Base-by-base conservation (phyloP, 2,113 vertebrate genomes). In the Percopsis transmontana region DNA sequence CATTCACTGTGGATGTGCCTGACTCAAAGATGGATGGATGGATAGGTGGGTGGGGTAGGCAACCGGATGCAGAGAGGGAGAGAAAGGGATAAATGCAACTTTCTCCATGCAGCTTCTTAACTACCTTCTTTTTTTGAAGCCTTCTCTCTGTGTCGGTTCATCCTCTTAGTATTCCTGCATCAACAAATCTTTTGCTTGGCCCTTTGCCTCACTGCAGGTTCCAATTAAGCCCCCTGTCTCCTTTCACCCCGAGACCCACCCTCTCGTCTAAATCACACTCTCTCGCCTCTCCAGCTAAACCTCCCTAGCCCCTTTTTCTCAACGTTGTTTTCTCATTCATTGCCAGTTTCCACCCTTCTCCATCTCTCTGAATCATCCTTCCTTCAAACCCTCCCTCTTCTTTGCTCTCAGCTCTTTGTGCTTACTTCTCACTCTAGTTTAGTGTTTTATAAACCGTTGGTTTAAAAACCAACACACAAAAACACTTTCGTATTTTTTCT, bases 21-120 rank as follows among this genome's bases (percentile, higher is more conserved):
- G 67, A 70, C 68, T 70, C 62, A 66, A 73, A 48, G 57, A 54
- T 68, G 45, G 60, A 59, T 65, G 58, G 20, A 6, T 18, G 42
- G 15, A 10, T 2, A 12, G 21, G 10, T 24, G 23, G 21, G 52
- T 33, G 21, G 27, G 27, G 23, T 33, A 33, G 27, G 42, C 15
- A 9, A 41, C 9, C 6, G 24, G 16, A 23, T 39, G 27, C 2
- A 18, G 6, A 48, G 64, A 76, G 72, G 66, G 51, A 72, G 52
- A 9, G 41, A 69, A 50, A 62, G 42, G 61, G 44, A 53, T 51
- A 10, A 14, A 53, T 21, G 14, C 13, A 53, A 21, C 3, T 53
- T 23, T 53, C 27, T 7, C 27, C 1, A 7, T 33, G 27, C 27
- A 33, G 27, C 27, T 7, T 33, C 27, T 7, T 33, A 33, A 33